Evolutionary conservation across 2,797 vertebrate species (phyloP).

Genomic region (Huso huso): DNA sequence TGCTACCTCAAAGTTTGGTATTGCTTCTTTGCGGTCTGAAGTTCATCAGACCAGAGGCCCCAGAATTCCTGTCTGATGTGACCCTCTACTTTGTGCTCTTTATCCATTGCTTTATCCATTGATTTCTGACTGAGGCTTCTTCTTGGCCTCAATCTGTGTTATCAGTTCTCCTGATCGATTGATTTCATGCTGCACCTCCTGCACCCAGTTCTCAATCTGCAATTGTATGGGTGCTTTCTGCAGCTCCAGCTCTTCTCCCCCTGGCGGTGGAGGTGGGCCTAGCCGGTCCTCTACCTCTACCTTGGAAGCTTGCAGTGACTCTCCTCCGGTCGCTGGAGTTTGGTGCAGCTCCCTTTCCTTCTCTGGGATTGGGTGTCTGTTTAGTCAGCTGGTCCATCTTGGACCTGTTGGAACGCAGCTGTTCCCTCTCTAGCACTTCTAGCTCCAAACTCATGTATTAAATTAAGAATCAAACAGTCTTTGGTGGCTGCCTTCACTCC

Average conservation of each 20-base stretch:
- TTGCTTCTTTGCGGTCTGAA: conserved; percentile 52
- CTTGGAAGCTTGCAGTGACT: too few species aligned
- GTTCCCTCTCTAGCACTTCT: too few species aligned
- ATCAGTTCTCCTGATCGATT: conserved; percentile 53
- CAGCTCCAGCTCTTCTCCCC: conserved; percentile 74
- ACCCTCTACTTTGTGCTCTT: conserved; percentile 63
- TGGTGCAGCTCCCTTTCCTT: too few species aligned
- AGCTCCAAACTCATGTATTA: too few species aligned
- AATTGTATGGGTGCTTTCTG: conserved; percentile 79
- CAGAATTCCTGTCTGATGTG: conserved; percentile 52
- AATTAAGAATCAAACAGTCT: too few species aligned
- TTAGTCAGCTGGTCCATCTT: too few species aligned
- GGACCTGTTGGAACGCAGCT: too few species aligned
- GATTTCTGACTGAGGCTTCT: conserved; percentile 63
- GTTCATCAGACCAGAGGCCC: conserved; percentile 55
- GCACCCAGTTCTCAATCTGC: conserved; percentile 69
- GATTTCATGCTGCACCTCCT: conserved; percentile 59
- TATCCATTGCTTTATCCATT: conserved; percentile 42
- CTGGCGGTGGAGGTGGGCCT: too few species aligned
- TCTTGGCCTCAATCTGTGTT: conserved; percentile 63
- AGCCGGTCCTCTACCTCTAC: too few species aligned
- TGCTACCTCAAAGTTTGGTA: conserved; percentile 57
- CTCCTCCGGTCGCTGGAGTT: too few species aligned
- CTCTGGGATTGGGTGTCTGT: too few species aligned
- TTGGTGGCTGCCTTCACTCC: too few species aligned